Evolutionary conservation across 2,797 vertebrate species (phyloP), one percentile per base, ranked within the genome.

Genomic region (Lacerta bilineata): DNA sequence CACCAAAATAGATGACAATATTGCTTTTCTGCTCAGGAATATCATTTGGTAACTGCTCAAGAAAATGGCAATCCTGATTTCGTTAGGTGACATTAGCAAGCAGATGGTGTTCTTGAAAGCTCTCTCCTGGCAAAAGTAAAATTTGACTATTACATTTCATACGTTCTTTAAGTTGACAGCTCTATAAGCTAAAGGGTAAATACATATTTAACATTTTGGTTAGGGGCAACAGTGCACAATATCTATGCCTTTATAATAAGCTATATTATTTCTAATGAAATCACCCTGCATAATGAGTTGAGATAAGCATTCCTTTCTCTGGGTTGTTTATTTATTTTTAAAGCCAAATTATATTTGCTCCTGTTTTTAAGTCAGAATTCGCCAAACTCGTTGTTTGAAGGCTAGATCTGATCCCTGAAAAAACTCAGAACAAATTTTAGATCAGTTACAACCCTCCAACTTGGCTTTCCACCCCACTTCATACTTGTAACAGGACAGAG

Each of bases 111-210:
- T 74, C 72, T 39, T 85, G 80, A 90, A 95, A 93, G 80, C 68
- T 0, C 6, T 93, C 90, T 91, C 27, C 69, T 91, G 29, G 90
- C 61, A 95, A 93, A 95, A 92, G n/a, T 86, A 83, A 87, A 90
- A 91, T 88, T 92, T 33, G 87, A 83, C 15, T 50, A 18, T 87
- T 94, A 41, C 39, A 81, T 91, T 94, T 93, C 90, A 77, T 88
- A 83, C 0, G 5, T n/a, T 61, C 88, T 68, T 95, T 91, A 87
- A 91, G 80, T 33, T 91, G 33, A 83, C 1, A n/a, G 50, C 89
- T 94, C n/a, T 91, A 90, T 87, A 94, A 93, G 77, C 41, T 91
- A 87, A 89, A 86, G 69, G 10, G 9, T 86, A 87, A 90, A 41
- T 76, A 61, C 13, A 11, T 68, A 93, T 91, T 93, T 90, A 90